Evolutionary conservation across 1,140 invertebrate genomes (phyloP).

Genomic region (Laupala kohalensis): DNA sequence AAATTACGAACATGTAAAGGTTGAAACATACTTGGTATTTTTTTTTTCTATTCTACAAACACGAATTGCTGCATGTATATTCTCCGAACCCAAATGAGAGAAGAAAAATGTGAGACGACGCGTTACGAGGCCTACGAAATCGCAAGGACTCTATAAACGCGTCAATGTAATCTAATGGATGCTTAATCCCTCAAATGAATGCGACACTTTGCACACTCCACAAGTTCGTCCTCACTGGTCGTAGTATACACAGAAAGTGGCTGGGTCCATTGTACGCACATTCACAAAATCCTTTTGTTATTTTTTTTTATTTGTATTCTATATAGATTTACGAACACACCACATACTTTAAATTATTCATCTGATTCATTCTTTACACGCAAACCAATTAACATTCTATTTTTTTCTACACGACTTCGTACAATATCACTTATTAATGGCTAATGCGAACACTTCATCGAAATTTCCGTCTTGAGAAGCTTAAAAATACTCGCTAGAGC

Average conservation of each 20-base stretch:
- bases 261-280: background rate
- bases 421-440: too few species aligned
- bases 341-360: background rate
- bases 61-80: too few species aligned
- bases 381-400: background rate
- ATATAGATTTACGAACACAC: background rate
- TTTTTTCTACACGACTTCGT: background rate
- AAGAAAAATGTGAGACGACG: too few species aligned
- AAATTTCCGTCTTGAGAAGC: too few species aligned
- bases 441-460: too few species aligned
- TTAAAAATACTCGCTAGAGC: too few species aligned
- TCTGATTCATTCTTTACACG: background rate
- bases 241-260: too few species aligned
- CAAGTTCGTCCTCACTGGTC: too few species aligned
- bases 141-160: background rate
- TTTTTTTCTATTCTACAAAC: background rate
- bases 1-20: too few species aligned
- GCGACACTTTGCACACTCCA: background rate
- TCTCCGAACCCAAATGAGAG: too few species aligned
- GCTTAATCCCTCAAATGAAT: background rate
- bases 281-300: background rate
- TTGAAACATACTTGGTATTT: too few species aligned
- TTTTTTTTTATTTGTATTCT: background rate
- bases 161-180: background rate
- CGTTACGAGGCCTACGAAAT: too few species aligned